A percentile compares a stretch with the other conserved stretches of the same genome.
These are phyloP conservation scores for Orcinus orca DNA, from an alignment of 2,113 vertebrate genomes.

Conservation along the genomic window DNA sequence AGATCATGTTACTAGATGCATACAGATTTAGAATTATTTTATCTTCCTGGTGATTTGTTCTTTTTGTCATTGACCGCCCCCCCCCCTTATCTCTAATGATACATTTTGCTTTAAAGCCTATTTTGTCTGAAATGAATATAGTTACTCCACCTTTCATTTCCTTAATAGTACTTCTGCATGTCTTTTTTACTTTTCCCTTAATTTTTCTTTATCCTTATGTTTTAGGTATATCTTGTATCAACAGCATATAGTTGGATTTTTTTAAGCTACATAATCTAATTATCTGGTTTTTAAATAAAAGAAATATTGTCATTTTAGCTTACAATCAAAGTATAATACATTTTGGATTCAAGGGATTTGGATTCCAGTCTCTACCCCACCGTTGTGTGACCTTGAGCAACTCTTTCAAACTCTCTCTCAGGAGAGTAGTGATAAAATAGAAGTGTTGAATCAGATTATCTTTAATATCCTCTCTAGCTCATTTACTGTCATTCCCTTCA, in stretches of 20 bases:
- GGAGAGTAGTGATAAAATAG: neutral
- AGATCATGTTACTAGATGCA: neutral
- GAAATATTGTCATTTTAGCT: neutral
- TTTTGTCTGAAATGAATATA: neutral
- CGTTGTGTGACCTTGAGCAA: neutral
- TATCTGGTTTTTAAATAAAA: neutral
- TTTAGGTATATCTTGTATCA: neutral
- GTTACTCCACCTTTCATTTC: neutral
- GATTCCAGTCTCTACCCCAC: neutral
- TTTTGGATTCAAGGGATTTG: neutral
- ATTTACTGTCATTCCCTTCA: neutral
- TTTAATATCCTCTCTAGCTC: neutral
- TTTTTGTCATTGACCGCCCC: neutral
- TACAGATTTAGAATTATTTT: neutral
- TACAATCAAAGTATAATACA: neutral
- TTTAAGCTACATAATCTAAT: neutral
- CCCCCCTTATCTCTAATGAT: neutral
- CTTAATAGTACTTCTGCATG: neutral
- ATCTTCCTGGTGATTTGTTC: neutral
- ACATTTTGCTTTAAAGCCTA: neutral
- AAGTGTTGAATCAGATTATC: neutral
- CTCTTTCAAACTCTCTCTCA: neutral
- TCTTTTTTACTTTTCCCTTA: neutral
- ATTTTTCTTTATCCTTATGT: neutral
- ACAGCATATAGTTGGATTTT: neutral